Evolutionary conservation across 2,888 invertebrate genomes (phyloP).

Genomic region (Cerceris rybyensis): DNA sequence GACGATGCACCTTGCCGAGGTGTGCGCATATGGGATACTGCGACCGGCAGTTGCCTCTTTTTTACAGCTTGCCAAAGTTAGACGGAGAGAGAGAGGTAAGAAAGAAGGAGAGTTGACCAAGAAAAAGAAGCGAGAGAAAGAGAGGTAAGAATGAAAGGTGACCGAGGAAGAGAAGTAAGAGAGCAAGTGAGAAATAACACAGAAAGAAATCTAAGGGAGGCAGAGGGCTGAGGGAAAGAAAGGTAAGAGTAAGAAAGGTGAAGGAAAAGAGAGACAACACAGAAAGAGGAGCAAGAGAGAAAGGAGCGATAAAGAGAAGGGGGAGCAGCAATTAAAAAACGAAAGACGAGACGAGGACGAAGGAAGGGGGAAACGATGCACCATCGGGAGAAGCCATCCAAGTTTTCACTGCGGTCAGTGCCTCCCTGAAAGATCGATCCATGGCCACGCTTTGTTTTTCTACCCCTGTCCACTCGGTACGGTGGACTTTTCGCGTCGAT

Average conservation of each 20-base stretch:
- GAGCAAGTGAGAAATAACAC: too few species aligned
- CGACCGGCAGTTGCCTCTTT: conserved; percentile 22
- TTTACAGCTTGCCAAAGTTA: neutral
- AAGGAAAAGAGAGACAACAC: too few species aligned
- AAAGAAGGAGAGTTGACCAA: too few species aligned
- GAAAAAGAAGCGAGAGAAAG: too few species aligned
- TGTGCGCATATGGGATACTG: conserved; percentile 42
- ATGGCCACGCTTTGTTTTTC: conserved; percentile 56
- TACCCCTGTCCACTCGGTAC: conserved; percentile 31
- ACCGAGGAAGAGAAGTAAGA: too few species aligned
- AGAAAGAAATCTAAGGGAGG: too few species aligned
- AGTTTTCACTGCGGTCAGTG: conserved; percentile 63
- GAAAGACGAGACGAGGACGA: neutral
- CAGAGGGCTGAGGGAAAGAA: too few species aligned
- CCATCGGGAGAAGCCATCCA: conserved; percentile 59
- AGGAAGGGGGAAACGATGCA: neutral
- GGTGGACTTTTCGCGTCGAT: conserved; percentile 19
- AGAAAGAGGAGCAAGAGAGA: too few species aligned
- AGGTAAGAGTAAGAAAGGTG: too few species aligned
- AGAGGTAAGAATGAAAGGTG: too few species aligned
- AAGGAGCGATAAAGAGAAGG: too few species aligned
- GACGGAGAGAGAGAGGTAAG: too few species aligned
- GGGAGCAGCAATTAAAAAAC: conserved; percentile 53
- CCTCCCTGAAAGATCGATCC: conserved; percentile 16
- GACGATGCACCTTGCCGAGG: conserved; percentile 48